These are phyloP conservation scores for Mnemiopsis leidyi DNA, from an alignment of 37 sponge, comb jelly and placozoan species.

Conservation along the genomic window DNA sequence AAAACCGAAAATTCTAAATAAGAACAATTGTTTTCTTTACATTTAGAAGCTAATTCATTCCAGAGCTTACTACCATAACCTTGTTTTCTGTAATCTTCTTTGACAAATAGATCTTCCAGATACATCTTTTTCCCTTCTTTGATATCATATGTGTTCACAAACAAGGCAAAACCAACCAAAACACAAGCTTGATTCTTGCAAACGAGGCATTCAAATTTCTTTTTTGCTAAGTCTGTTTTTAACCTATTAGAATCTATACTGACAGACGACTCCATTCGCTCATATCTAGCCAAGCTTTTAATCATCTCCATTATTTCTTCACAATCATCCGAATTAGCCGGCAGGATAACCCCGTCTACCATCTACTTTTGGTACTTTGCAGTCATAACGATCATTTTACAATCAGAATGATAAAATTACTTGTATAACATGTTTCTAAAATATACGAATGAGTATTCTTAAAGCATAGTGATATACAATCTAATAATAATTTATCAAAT, in stretches of 20 bases:
- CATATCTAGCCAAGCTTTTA: background rate
- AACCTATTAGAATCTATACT: background rate
- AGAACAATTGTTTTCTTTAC: background rate
- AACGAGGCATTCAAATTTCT: background rate
- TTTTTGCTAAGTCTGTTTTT: background rate
- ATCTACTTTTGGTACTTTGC: too few relatives aligned
- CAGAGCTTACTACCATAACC: background rate
- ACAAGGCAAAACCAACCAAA: background rate
- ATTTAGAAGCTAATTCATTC: background rate
- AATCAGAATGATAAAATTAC: too few relatives aligned
- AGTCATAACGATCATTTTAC: too few relatives aligned
- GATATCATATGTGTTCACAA: constrained; percentile 5
- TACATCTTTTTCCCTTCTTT: background rate
- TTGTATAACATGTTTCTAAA: too few relatives aligned
- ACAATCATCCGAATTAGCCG: background rate
- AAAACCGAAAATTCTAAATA: constrained; percentile 23
- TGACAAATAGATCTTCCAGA: constrained; percentile 36
- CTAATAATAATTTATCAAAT: too few relatives aligned
- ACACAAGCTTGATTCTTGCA: background rate
- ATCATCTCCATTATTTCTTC: background rate
- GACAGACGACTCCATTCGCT: background rate
- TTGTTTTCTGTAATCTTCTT: constrained; percentile 9
- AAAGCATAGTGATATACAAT: too few relatives aligned
- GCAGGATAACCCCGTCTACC: background rate
- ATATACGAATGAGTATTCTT: too few relatives aligned